Evolutionary conservation across 2,113 vertebrate genomes (phyloP), one percentile per base, ranked within the genome.

Genomic region (Cynopterus brachyotis): DNA sequence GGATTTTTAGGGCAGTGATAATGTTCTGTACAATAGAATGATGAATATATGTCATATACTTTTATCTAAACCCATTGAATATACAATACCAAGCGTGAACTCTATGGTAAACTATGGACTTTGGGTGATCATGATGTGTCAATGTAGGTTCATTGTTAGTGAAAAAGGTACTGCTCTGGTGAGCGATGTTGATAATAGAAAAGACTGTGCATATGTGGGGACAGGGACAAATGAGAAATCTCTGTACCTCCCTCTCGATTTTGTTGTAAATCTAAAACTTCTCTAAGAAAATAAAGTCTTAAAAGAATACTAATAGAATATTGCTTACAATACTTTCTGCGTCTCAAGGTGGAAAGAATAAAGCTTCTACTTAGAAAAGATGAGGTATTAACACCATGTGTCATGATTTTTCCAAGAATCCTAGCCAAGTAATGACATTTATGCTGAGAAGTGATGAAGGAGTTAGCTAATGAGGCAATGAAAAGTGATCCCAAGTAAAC

Each of bases 401-500:
- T 30, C n/a, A 89, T n/a, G 80, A 76, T 72, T 94, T 94, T 91
- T 53, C 80, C 69, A 91, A 42, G 88, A 94, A 94, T 45, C 55
- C 57, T 37, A 94, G 59, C 79, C 67, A 59, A 32, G 22, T 0
- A 59, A 62, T 94, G 87, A 94, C 87, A 94, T 93, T 94, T 89
- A 70, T 88, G 55, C 66, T 92, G 40, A 91, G 84, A 88, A 42
- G 3, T 37, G 82, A 73, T 40, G 35, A 82, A 92, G 57, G 24
- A 93, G 45, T 87, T 90, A 50, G 69, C 83, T 45, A 83, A 86
- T 92, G 45, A 95, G 42, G 8, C 84, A 47, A 45, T 82, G 37
- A 69, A 64, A 89, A 93, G 78, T 15, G 5, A 50, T 91, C 80
- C 55, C 47, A 42, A 93, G 72, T 59, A 60, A 76, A 91, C 42